These are phyloP conservation scores for Sabatieria punctata DNA, from an alignment of 2,888 invertebrate species.

Conservation along the genomic window DNA sequence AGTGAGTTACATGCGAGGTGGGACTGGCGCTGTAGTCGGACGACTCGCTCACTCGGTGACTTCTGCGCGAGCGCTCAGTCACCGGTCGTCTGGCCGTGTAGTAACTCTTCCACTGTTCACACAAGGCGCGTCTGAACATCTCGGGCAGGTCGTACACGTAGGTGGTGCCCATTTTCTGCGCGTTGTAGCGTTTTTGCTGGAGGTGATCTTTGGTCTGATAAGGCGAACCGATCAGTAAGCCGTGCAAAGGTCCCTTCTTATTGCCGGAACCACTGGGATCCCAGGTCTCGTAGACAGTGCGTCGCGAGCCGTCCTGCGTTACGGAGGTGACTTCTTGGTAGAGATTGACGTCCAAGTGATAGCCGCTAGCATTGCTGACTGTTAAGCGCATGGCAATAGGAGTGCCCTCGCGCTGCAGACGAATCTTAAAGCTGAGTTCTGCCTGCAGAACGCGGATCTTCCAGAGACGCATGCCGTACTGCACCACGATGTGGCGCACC, in stretches of 20 bases:
- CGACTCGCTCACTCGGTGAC: too few species aligned
- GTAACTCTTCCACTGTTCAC: constrained; percentile 27
- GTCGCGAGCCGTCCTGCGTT: background rate
- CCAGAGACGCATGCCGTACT: constrained; percentile 87
- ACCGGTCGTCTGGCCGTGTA: too few species aligned
- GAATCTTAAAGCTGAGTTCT: constrained; percentile 50
- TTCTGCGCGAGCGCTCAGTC: too few species aligned
- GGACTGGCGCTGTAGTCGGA: background rate
- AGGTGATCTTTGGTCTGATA: constrained; percentile 91
- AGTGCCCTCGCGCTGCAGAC: constrained; percentile 58
- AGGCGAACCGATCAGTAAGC: constrained; percentile 71
- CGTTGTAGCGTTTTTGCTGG: constrained; percentile 86
- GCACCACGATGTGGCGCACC: constrained; percentile 83
- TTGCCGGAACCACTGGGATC: constrained; percentile 3
- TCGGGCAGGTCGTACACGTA: constrained; percentile 95
- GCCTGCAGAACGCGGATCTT: constrained; percentile 89
- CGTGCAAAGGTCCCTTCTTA: constrained; percentile 11
- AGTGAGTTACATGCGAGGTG: too few species aligned
- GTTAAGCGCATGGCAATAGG: constrained; percentile 74
- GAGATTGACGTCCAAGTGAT: constrained; percentile 77
- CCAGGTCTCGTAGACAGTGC: constrained; percentile 3
- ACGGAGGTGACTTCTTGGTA: constrained; percentile 60
- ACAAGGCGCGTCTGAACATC: constrained; percentile 80
- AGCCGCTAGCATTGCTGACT: constrained; percentile 88
- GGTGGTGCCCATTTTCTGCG: constrained; percentile 71